These are phyloP conservation scores for Odontamblyopus lacepedii DNA, from an alignment of 2,797 vertebrate species.

Conservation along the genomic window DNA sequence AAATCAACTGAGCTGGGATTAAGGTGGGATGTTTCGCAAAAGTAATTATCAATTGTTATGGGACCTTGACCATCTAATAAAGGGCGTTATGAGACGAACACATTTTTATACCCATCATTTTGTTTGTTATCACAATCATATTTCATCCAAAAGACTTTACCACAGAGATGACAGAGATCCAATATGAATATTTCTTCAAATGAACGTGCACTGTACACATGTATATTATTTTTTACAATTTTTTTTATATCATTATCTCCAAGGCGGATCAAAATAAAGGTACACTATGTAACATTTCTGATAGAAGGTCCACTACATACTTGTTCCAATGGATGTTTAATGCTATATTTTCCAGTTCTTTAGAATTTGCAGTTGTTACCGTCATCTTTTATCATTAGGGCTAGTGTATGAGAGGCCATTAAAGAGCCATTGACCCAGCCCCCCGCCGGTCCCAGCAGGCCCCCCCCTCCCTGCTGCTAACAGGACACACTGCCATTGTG, in stretches of 20 bases:
- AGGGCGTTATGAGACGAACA: not conserved
- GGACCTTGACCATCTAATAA: not conserved
- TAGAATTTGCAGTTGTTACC: conserved; percentile 38
- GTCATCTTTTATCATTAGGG: conserved; percentile 64
- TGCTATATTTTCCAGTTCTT: conserved; percentile 28
- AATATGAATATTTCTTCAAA: no score
- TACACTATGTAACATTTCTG: no score
- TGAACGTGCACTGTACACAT: no score
- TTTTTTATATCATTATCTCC: no score
- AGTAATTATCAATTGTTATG: conserved; percentile 3
- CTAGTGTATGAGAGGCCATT: conserved; percentile 56
- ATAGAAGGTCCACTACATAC: no score
- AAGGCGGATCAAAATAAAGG: no score
- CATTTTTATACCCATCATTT: not conserved
- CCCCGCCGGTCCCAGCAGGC: conserved; percentile 59
- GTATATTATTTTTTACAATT: no score
- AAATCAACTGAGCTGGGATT: conserved; percentile 22
- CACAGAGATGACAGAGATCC: no score
- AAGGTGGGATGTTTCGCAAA: conserved; percentile 6
- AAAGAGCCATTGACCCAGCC: conserved; percentile 66
- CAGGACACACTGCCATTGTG: conserved; percentile 32
- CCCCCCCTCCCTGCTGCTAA: conserved; percentile 38
- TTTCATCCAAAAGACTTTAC: not conserved
- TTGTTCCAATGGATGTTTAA: no score
- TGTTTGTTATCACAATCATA: not conserved